These are phyloP conservation scores for Lepus townsendii DNA, from an alignment of 2,797 vertebrate genomes.

Conservation along the genomic window DNA sequence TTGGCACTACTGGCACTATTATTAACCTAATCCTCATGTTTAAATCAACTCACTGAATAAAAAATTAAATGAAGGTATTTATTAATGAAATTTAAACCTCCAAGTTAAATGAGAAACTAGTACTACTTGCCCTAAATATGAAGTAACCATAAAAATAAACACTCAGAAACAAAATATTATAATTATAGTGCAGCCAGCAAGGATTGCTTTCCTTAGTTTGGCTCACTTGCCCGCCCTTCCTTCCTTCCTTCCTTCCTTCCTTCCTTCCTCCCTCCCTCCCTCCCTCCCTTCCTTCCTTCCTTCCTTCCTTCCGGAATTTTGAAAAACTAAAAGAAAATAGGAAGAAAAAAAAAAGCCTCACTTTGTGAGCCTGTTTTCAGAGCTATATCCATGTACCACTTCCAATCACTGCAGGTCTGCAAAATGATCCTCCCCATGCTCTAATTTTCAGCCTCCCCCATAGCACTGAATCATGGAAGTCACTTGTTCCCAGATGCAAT, in stretches of 20 bases:
- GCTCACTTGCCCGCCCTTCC: too few species aligned
- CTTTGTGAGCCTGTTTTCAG: background rate
- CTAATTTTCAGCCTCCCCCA: background rate
- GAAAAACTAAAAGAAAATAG: background rate
- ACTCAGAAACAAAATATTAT: conserved; percentile 44
- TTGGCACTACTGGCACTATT: background rate
- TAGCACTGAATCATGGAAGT: background rate
- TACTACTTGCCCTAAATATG: background rate
- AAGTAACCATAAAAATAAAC: conserved; percentile 73
- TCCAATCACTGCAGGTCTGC: fast-evolving
- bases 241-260: background rate
- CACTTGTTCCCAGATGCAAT: background rate
- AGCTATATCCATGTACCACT: fast-evolving
- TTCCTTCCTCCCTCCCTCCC: background rate
- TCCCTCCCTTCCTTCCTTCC: fast-evolving
- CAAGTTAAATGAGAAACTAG: conserved; percentile 33
- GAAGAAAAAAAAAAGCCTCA: background rate
- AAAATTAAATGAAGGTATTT: conserved; percentile 52
- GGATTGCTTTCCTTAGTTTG: background rate
- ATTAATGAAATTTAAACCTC: conserved; percentile 61
- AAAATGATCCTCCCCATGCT: fast-evolving
- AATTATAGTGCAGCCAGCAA: conserved; percentile 2
- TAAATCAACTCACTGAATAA: conserved; percentile 8
- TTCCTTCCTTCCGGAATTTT: background rate
- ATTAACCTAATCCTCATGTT: conserved; percentile 47